Base-by-base conservation (phyloP, 2,797 vertebrate species). In the Tauraco hartlaubi region DNA sequence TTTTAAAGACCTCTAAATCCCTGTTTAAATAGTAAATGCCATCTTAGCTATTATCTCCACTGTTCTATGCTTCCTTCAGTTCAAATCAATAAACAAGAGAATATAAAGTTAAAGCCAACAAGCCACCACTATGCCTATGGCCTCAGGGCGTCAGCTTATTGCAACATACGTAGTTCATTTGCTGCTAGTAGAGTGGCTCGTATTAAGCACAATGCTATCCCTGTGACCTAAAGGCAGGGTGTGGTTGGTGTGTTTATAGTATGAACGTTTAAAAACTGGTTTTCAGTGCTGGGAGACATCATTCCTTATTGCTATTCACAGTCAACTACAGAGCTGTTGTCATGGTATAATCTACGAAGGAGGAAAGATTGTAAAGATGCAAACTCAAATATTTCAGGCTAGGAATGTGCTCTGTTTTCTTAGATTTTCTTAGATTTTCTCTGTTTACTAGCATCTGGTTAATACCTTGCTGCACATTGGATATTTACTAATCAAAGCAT, bases 51-150 rank as follows among this genome's bases (percentile, higher is more conserved):
- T 90, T 66, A 56, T 49, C 29, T 72, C 25, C 1, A 8, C 33
- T 66, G 22, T 41, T 78, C 79, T 88, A 13, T 77, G 26, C 20
- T 88, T 96, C 49, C 78, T 84, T 85, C 72, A 83, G 80, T 94
- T 75, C 44, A 80, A 96, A 88, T 92, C 77, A 92, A 75, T 87
- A 64, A 85, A 68, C 62, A 90, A 71, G 68, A n/a, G 61, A 88
- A 73, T 41, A 35, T 68, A 82, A 81, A 83, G 23, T 67, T 76
- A 55, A 77, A 86, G 26, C 14, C 69, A 68, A 46, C 49, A 72
- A 35, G 39, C 39, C 51, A 54, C 37, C 51, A n/a, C 73, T 52
- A 44, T 74, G 20, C 15, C 64, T 20, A 6, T 64, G 71, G 54
- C 91, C 76, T 68, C 39, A n/a, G 63, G 58, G 9, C 69, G 73